Percentiles rank a stretch among this genome's conserved stretches.
These are phyloP conservation scores for Apostichopus leukothele DNA, from an alignment of 53 echinoderm and acorn worm species.

Conservation along the genomic window DNA sequence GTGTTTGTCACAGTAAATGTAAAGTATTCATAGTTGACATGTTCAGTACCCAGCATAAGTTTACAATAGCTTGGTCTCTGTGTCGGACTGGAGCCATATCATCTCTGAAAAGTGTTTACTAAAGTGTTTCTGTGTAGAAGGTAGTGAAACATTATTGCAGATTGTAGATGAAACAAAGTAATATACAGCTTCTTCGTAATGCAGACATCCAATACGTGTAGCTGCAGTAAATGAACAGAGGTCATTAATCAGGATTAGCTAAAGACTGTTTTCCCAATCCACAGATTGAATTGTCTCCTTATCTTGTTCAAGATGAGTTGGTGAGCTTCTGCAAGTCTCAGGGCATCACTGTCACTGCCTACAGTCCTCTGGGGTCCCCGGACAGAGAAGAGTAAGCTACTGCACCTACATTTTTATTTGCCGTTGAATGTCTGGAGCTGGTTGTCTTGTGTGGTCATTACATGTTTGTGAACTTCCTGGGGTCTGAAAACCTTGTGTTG, in stretches of 20 bases:
- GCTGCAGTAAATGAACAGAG: neutral
- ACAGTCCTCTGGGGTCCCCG: constrained; percentile 91
- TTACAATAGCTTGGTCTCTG: too few relatives aligned
- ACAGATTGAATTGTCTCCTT: constrained; percentile 85
- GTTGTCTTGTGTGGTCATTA: too few relatives aligned
- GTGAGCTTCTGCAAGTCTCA: constrained; percentile 72
- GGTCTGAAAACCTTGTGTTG: too few relatives aligned
- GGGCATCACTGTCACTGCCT: constrained; percentile 85
- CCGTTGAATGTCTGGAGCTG: too few relatives aligned
- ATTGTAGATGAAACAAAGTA: neutral
- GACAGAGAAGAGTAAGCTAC: constrained; percentile 79
- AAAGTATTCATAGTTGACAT: too few relatives aligned
- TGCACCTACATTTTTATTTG: neutral
- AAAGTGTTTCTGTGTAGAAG: neutral
- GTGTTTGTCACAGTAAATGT: too few relatives aligned
- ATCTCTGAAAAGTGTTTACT: neutral
- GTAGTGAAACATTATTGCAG: neutral
- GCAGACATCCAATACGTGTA: too few relatives aligned
- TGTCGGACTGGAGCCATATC: too few relatives aligned
- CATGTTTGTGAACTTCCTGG: too few relatives aligned
- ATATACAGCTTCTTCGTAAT: neutral
- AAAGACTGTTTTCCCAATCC: neutral
- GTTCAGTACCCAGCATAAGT: too few relatives aligned
- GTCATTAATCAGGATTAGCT: neutral
- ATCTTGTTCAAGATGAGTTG: constrained; percentile 66